Base-by-base conservation (phyloP, 2,888 invertebrate genomes). In the Tholera decimalis region DNA sequence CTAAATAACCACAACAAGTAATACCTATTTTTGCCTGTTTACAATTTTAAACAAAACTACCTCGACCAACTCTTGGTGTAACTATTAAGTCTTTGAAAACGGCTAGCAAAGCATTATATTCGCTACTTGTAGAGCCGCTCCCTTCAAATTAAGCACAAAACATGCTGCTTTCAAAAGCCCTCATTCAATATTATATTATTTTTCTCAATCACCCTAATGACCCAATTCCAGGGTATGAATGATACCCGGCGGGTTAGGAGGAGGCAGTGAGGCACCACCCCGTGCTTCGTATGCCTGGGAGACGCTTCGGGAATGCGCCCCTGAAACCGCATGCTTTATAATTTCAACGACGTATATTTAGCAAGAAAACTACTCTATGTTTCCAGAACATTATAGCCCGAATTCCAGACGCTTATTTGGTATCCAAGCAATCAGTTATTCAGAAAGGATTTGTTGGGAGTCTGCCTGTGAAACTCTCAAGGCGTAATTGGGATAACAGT, bases 151-250 rank as follows among this genome's bases (percentile, higher is more conserved):
- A 18, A 18, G 5, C 28, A 49, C 20, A 15, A 37, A 61, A 49
- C 13, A 50, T 18, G 3, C 24, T 22, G 43, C 9, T 41, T 51
- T 57, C 35, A 8, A 59, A 15, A 46, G 37, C 28, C 49, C 22
- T 69, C 79, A 81, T 81, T 79, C 69, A 75, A 65, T 26, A 41
- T 72, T 41, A 60, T 58, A 74, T 67, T 77, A 66, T 57, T 72
- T 77, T 73, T 75, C 62, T 61, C 79, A 78, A 80, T 80, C 71
- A 82, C 73, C 72, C 83, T 86, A 82, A 85, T 87, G 80, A 86
- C 87, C 86, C 79, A 82, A 81, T 85, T 86, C 57, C 67, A 50
- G 68, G 69, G 71, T 83, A 87, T 87, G 87, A 87, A 87, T 87
- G 87, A 84, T 85, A 79, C 83, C 82, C 77, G 58, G 83, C 67